Evolutionary conservation across 2,888 invertebrate genomes (phyloP).

Genomic region (Archips xylosteana): DNA sequence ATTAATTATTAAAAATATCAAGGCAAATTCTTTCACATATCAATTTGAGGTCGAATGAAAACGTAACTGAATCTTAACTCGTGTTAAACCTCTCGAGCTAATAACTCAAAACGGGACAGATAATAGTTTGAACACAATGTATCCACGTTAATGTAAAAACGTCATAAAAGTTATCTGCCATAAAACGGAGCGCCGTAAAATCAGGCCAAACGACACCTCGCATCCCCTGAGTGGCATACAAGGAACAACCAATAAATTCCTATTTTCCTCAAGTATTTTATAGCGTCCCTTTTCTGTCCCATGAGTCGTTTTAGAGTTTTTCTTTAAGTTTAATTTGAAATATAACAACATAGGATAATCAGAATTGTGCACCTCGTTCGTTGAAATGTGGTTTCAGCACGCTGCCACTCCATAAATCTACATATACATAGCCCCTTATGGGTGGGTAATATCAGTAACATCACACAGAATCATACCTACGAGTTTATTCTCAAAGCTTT

Average conservation of each 20-base stretch:
- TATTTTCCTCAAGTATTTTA: slow-evolving; percentile 28
- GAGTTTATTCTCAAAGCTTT: no score
- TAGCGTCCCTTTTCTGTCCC: slow-evolving; percentile 12
- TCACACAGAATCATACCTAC: no score
- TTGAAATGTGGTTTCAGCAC: no score
- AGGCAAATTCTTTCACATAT: no score
- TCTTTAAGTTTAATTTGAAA: slow-evolving; percentile 7
- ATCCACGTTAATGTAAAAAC: slow-evolving; percentile 47
- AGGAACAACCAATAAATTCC: slow-evolving; percentile 37
- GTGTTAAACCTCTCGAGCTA: background rate
- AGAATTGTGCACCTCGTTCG: background rate
- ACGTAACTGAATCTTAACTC: no score
- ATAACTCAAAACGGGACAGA: background rate
- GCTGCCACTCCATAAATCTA: no score
- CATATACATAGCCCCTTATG: no score
- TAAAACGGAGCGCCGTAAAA: slow-evolving; percentile 62
- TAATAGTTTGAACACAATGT: slow-evolving; percentile 16
- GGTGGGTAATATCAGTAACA: no score
- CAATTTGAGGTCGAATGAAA: no score
- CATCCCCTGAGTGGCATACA: slow-evolving; percentile 50
- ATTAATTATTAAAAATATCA: no score
- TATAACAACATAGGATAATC: background rate
- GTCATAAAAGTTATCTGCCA: slow-evolving; percentile 62
- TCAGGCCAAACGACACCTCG: slow-evolving; percentile 54
- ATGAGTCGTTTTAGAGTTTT: slow-evolving; percentile 1